Evolutionary conservation across 2,797 vertebrate species (phyloP).

Genomic region (Notoglanidium macrostoma): DNA sequence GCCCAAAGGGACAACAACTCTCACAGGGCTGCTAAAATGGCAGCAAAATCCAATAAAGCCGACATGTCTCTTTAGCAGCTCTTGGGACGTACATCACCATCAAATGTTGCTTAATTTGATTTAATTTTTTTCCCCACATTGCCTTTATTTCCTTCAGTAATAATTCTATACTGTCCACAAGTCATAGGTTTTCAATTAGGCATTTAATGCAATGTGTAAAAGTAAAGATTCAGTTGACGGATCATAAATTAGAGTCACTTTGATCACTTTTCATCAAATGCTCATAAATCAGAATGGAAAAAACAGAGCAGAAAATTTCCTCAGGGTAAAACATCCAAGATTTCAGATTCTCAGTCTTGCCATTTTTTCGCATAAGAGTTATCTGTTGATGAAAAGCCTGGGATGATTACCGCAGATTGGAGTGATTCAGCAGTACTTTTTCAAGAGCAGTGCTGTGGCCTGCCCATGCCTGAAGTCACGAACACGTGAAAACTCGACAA

Average conservation of each 20-base stretch:
- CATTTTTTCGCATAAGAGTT: not conserved
- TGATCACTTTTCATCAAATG: slow-evolving; percentile 9
- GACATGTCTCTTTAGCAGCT: slow-evolving; percentile 85
- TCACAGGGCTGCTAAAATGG: slow-evolving; percentile 92
- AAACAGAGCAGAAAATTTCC: not conserved
- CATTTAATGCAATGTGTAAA: not conserved
- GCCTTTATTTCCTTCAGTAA: not conserved
- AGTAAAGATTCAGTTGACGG: not conserved
- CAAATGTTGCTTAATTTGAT: not conserved
- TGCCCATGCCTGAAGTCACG: slow-evolving; percentile 38
- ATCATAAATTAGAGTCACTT: slow-evolving; percentile 9
- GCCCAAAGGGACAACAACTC: slow-evolving; percentile 89
- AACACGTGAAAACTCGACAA: slow-evolving; percentile 58
- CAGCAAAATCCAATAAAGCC: slow-evolving; percentile 91
- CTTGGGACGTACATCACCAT: slow-evolving; percentile 65
- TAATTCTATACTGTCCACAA: not conserved
- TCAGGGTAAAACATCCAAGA: not conserved
- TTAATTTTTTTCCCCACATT: not conserved
- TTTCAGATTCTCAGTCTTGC: not conserved
- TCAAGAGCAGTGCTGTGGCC: slow-evolving; percentile 25
- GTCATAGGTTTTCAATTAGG: not conserved
- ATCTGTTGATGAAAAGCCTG: slow-evolving; percentile 1
- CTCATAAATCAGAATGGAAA: slow-evolving; percentile 16
- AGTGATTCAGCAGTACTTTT: slow-evolving; percentile 21
- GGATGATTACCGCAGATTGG: slow-evolving; percentile 16